Base-by-base conservation (phyloP, 2,888 invertebrate genomes). In the Agonum fuliginosum region DNA sequence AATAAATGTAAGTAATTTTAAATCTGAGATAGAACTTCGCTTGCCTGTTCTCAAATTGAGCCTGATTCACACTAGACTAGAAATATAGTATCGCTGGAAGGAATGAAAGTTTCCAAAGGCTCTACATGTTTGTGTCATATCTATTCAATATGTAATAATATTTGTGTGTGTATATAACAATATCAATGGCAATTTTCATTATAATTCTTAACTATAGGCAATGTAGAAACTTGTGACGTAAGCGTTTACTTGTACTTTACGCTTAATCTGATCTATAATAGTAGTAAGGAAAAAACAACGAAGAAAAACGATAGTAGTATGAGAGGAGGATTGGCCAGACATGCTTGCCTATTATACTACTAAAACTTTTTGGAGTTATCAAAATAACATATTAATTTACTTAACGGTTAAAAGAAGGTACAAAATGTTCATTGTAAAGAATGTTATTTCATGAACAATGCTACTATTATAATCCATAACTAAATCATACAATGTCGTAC, bases 91-190 rank as follows among this genome's bases (percentile, higher is more conserved):
- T 22, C 22, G 24, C 24, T 24, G 54, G 24, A 54, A 67, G 14
- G 3, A 67, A 41, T 65, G 71, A 71, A 17, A 74, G 74, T 65
- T 74, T 65, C 58, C 43, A 62, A 65, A 27, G 74, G 74, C 74
- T 65, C 74, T 74, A 74, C 65, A 19, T 67, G 67, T 54, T 67
- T 17, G 67, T 67, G 67, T 67, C 67, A 34, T 67, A 17, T 67
- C 22, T 41, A 30, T n/a, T 20, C 19, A 37, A 65, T 37, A 67
- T 37, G 19, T 67, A 67, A 43, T 43, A 43, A 41, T 67, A 43
- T 67, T 12, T 67, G 41, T 67, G 41, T 22, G 54, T 46, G 46
- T 37, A 37, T 19, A 41, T 41, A 41, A 67, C 24, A 67, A 67
- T 67, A 67, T 41, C 67, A 67, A 34, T 34, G 30, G 67, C 17